phyloP scores from a whole-genome alignment of 2,797 vertebrate genomes.

The Podarcis lilfordi region DNA sequence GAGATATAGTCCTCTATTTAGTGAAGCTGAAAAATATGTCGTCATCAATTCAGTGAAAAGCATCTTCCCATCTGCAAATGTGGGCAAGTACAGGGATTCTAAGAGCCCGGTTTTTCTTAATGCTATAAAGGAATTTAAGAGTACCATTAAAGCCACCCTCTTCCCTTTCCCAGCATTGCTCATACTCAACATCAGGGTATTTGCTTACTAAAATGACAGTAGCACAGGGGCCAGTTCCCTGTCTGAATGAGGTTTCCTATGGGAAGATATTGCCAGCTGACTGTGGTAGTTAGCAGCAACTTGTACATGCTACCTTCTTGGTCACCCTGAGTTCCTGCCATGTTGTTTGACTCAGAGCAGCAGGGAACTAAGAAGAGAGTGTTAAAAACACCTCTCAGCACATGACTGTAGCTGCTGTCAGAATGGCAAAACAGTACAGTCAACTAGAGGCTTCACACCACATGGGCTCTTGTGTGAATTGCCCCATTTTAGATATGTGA shows the following conservation, averaged over 20 bases:
- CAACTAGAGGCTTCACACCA: background rate
- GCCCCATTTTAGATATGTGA: background rate
- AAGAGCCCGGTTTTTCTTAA: constrained; percentile 67
- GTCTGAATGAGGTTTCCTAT: background rate
- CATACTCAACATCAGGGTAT: background rate
- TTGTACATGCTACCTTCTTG: background rate
- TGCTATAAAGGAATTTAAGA: constrained; percentile 56
- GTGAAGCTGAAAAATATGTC: constrained; percentile 83
- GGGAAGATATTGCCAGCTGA: background rate
- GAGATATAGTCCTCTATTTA: constrained; percentile 83
- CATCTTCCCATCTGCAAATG: constrained; percentile 75
- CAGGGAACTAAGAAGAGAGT: background rate
- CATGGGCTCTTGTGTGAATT: background rate
- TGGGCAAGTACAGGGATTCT: constrained; percentile 75
- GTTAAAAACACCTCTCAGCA: background rate
- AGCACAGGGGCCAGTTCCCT: background rate
- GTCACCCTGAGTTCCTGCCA: background rate
- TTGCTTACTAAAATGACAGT: background rate
- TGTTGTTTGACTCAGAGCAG: background rate
- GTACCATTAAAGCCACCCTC: no score
- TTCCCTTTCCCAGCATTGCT: background rate
- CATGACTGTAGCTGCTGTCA: background rate
- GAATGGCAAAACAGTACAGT: background rate
- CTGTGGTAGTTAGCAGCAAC: background rate
- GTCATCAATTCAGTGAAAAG: constrained; percentile 81